phyloP scores from a whole-genome alignment of 2,888 invertebrate genomes.

The Oscheius sp. region DNA sequence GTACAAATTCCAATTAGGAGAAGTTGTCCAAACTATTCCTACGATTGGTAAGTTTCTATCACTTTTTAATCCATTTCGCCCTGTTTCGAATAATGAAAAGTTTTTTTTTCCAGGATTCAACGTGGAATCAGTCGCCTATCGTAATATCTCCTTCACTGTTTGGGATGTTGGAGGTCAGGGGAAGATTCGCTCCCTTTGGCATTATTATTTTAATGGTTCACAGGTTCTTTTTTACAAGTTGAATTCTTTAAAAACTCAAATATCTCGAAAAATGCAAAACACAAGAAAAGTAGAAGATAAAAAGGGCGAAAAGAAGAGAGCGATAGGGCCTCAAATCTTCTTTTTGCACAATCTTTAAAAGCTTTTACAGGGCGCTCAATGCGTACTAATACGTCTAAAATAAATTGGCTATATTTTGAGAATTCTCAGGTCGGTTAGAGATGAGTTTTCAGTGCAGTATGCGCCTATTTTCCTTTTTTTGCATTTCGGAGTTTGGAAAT shows the following conservation, averaged over 20 bases:
- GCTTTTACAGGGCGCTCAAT: no score
- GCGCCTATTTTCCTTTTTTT: no score
- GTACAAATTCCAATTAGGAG: conserved; percentile 30
- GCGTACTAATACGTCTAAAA: no score
- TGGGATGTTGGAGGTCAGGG: conserved; percentile 34
- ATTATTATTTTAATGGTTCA: conserved; percentile 19
- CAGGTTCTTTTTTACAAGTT: background rate
- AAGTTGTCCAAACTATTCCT: conserved; percentile 22
- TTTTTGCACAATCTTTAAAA: no score
- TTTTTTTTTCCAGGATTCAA: conserved; percentile 25
- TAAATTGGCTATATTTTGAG: no score
- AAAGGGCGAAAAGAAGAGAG: no score
- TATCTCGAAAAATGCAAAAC: background rate
- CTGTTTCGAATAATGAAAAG: background rate
- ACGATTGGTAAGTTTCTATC: conserved; percentile 29
- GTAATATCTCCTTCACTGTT: conserved; percentile 26
- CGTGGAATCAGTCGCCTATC: conserved; percentile 24
- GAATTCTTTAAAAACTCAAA: no score
- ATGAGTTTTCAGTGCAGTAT: no score
- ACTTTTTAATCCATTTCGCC: background rate
- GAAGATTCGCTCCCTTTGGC: conserved; percentile 28
- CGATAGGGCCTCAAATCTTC: no score
- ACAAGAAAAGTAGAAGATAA: no score
- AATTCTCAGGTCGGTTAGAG: no score
- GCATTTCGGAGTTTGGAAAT: no score